Evolutionary conservation across 2,113 vertebrate genomes (phyloP), one percentile per base, ranked within the genome.

Genomic region (Malurus melanocephalus): DNA sequence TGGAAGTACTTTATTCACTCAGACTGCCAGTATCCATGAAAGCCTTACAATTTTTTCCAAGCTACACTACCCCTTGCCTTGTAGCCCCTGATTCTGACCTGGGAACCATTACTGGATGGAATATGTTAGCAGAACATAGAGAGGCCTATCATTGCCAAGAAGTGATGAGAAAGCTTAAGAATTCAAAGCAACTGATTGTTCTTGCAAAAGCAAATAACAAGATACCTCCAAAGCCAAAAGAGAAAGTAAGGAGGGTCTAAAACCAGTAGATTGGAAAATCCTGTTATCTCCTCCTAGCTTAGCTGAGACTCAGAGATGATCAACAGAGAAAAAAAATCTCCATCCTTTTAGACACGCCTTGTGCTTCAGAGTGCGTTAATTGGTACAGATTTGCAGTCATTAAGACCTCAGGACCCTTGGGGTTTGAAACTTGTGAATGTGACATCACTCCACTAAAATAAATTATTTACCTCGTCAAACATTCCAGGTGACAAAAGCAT

Each of bases 61-160:
- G 65, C 28, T n/a, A 76, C 35, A n/a, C 11, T 35, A 55, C 10
- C 10, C 51, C 30, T 66, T 59, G 26, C 27, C 46, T 51, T 55
- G 38, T 11, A 55, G 65, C 28, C 11, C 38, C 45, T 19, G 15
- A 35, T 40, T 80, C 35, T 80, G 45, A 59, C 9, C 28, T 4
- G 5, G 22, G n/a, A 82, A 42, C 20, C 6, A 7, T 27, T 59
- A 73, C 0, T 27, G 30, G 73, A 45, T 10, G 19, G 61, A 64
- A 5, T 42, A 79, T 0, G 1, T 46, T 24, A 86, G 32, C 21
- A 71, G 35, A 67, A 72, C 32, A 72, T 17, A 28, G 1, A 65
- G 15, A 8, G 46, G 10, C n/a, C 11, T 40, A 19, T 9, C 48
- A 55, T 35, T 0, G 0, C 21, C 12, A 24, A 32, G 32, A 69